These are phyloP conservation scores for Hydractinia echinata DNA, from an alignment of 30 jellyfish, hydroid and myxozoan species.

Conservation along the genomic window DNA sequence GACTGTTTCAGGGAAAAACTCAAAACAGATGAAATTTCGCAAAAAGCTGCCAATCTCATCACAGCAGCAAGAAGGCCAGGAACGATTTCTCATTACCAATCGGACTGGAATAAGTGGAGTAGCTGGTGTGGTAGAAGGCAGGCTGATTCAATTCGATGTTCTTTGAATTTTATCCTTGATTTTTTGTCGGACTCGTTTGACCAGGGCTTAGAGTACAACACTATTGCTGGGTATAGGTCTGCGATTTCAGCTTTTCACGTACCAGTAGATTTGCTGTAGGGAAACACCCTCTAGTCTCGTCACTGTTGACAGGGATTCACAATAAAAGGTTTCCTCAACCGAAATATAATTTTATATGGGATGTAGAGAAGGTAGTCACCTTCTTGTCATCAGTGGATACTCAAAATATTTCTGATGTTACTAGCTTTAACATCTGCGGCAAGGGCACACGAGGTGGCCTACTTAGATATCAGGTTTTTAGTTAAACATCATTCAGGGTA, in stretches of 20 bases:
- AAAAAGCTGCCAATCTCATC: conserved; percentile 33
- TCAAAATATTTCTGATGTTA: neutral
- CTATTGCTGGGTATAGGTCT: conserved; percentile 10
- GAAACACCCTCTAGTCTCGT: neutral
- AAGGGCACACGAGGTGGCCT: neutral
- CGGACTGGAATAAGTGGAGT: no score
- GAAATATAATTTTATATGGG: neutral
- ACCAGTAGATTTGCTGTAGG: neutral
- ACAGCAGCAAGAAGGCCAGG: conserved; percentile 34
- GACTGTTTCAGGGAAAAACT: conserved; percentile 30
- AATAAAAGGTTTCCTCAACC: conserved; percentile 17
- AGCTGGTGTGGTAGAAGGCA: no score
- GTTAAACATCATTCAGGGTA: conserved; percentile 14
- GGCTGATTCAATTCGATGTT: neutral
- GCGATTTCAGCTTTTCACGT: neutral
- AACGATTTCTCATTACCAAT: no score
- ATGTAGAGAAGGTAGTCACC: no score
- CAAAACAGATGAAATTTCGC: conserved; percentile 19
- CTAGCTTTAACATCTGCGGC: conserved; percentile 9
- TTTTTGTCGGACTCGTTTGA: neutral
- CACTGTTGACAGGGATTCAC: neutral
- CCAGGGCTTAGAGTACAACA: neutral
- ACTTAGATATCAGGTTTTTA: neutral
- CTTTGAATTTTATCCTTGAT: neutral
- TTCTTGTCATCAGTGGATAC: neutral